Evolutionary conservation across 2,113 vertebrate species (phyloP).

Genomic region (Mormoops blainvillei): DNA sequence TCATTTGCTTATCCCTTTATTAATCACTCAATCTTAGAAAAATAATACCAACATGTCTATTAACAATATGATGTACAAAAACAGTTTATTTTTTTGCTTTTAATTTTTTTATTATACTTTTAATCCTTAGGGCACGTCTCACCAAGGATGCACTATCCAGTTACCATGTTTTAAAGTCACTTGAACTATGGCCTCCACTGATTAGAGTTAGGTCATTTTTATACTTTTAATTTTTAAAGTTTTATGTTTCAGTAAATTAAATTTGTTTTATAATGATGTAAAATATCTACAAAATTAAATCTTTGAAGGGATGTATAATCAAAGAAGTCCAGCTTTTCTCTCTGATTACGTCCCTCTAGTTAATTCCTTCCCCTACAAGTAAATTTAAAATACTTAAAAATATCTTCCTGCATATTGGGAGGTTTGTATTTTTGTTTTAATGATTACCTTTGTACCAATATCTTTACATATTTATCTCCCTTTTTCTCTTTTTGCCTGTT

Average conservation of each 20-base stretch:
- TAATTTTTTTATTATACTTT: neutral
- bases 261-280: neutral
- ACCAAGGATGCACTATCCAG: neutral
- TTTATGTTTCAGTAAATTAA: neutral
- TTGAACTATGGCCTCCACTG: neutral
- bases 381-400: neutral
- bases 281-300: neutral
- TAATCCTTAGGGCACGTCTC: neutral
- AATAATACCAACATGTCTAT: neutral
- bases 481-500: neutral
- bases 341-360: neutral
- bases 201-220: neutral
- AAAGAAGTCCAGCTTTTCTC: neutral
- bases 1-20: neutral
- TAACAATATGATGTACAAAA: neutral
- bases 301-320: neutral
- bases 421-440: neutral
- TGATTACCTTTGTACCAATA: neutral
- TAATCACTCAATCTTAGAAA: neutral
- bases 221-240: neutral
- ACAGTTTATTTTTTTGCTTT: neutral
- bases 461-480: neutral
- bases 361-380: neutral
- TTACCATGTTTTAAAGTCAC: neutral
- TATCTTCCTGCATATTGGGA: neutral